A percentile compares a stretch with the other conserved stretches of the same genome.
Evolutionary conservation across 2,113 vertebrate genomes (phyloP).

Genomic region (Dasypus novemcinctus): DNA sequence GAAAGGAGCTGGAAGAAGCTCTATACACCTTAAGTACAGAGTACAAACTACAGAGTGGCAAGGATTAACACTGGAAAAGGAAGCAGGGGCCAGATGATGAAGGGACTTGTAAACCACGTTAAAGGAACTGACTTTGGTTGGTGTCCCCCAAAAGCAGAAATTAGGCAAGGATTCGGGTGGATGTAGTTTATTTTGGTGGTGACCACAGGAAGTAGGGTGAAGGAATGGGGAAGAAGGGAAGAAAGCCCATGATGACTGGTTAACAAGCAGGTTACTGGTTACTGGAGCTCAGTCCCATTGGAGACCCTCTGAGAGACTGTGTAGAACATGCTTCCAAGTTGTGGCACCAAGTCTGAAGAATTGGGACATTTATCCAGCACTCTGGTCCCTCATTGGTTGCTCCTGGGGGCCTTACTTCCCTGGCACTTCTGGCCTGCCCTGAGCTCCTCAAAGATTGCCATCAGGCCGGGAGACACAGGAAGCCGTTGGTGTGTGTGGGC

Average conservation of each 20-base stretch:
- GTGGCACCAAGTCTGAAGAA: background rate
- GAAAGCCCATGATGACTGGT: background rate
- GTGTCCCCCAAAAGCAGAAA: background rate
- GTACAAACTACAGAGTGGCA: background rate
- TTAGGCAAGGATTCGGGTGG: background rate
- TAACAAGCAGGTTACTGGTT: background rate
- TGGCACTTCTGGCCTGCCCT: background rate
- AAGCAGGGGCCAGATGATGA: background rate
- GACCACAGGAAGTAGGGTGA: background rate
- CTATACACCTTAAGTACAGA: background rate
- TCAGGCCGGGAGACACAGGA: background rate
- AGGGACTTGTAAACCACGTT: background rate
- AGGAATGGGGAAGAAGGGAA: background rate
- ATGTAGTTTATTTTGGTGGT: background rate
- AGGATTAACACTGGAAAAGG: background rate
- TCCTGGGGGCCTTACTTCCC: background rate
- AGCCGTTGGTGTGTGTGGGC: background rate
- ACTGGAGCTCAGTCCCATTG: background rate
- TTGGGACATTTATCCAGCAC: background rate
- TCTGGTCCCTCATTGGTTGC: background rate
- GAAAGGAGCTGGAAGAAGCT: background rate
- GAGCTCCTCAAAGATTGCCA: background rate
- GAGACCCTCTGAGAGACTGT: background rate
- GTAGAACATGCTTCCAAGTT: background rate
- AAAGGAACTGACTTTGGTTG: background rate